Evolutionary conservation across 2,797 vertebrate genomes (phyloP), one percentile per base, ranked within the genome.

Genomic region (Chanos chanos): DNA sequence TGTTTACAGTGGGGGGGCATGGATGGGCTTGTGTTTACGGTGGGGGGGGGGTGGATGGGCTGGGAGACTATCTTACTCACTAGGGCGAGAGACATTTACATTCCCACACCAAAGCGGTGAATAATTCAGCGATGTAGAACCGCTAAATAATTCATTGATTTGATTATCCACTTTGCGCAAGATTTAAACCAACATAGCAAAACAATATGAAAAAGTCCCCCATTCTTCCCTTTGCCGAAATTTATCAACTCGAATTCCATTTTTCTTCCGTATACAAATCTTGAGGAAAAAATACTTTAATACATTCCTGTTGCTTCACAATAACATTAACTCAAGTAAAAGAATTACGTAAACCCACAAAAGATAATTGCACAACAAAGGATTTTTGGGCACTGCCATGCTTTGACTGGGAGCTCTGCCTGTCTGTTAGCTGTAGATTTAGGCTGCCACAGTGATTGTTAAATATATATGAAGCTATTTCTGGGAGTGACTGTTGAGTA

Each of bases 141-240:
- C n/a, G 28, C 50, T 87, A 52, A 87, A 87, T 85, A 79, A 86
- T 86, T 81, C 5, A 89, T 51, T 4, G 1, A 39, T 52, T 65
- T 71, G 76, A 81, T 84, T 79, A 81, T 76, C 68, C 15, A 5
- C 4, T 34, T 15, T 13, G 19, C 28, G 5, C 36, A 56, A 15
- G 43, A 49, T 55, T 27, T n/a, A 54, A 12, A 31, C 15, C 9
- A 52, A 9, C 15, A 48, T 10, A 48, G 10, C 45, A 8, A 7
- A 16, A 48, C 3, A n/a, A n/a, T n/a, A n/a, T n/a, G n/a, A n/a
- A n/a, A n/a, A n/a, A n/a, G n/a, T n/a, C n/a, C n/a, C n/a, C n/a
- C n/a, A n/a, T n/a, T n/a, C n/a, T n/a, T n/a, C n/a, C n/a, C n/a
- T n/a, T n/a, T n/a, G n/a, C n/a, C n/a, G 7, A 13, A 25, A 44